phyloP scores from a whole-genome alignment of 2,113 vertebrate genomes.

The Scophthalmus maximus region DNA sequence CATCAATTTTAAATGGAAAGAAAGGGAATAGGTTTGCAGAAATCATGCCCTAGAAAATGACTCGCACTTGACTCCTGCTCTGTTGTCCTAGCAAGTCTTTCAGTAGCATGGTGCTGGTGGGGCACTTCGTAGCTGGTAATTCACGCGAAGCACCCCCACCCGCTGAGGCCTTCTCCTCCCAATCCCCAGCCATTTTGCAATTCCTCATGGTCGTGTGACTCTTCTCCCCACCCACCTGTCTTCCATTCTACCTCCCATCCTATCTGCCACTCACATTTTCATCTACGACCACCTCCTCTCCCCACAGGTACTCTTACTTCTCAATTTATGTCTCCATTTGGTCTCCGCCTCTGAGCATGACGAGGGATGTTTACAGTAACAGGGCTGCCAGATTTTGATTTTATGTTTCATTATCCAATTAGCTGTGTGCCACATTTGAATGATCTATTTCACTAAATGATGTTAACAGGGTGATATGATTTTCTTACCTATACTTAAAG shows the following conservation, averaged over 20 bases:
- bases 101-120: slow-evolving; percentile 71
- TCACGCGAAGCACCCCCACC: slow-evolving; percentile 66
- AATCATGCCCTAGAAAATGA: slow-evolving; percentile 54
- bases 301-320: slow-evolving; percentile 36
- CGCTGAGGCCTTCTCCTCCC: slow-evolving; percentile 70
- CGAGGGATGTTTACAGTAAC: slow-evolving; percentile 50
- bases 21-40: slow-evolving; percentile 56
- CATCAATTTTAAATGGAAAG: slow-evolving; percentile 55
- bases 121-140: slow-evolving; percentile 67
- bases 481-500: slow-evolving; percentile 46
- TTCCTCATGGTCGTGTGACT: slow-evolving; percentile 70
- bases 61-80: slow-evolving; percentile 70
- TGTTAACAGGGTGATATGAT: slow-evolving; percentile 46
- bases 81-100: slow-evolving; percentile 68
- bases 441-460: slow-evolving; percentile 36
- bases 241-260: slow-evolving; percentile 49
- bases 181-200: slow-evolving; percentile 68
- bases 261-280: slow-evolving; percentile 54
- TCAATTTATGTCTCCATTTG: slow-evolving; percentile 37
- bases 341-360: slow-evolving; percentile 24
- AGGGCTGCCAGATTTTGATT: slow-evolving; percentile 39
- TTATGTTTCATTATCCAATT: slow-evolving; percentile 58
- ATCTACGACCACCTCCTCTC: slow-evolving; percentile 43
- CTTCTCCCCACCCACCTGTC: slow-evolving; percentile 62
- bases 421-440: slow-evolving; percentile 43